These are phyloP conservation scores for Hydractinia symbiolongicarpus DNA, from an alignment of 30 jellyfish, hydroid and myxozoan species.

Conservation along the genomic window DNA sequence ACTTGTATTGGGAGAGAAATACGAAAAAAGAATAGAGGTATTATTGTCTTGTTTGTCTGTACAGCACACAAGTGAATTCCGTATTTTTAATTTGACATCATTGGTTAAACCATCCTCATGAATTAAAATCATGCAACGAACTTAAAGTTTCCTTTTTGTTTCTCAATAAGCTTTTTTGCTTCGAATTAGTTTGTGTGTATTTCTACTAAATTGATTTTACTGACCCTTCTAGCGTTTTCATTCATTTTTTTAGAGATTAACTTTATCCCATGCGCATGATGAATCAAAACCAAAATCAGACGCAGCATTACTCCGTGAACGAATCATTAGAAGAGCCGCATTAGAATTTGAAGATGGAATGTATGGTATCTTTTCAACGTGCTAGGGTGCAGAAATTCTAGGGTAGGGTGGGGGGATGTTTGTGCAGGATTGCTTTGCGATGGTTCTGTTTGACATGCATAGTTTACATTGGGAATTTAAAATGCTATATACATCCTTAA, in stretches of 20 bases:
- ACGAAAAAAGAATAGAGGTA: constrained; percentile 92
- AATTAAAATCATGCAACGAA: neutral
- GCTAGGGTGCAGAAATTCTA: neutral
- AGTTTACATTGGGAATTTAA: too few species aligned
- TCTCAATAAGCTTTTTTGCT: neutral
- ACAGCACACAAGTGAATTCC: neutral
- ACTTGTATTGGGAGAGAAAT: constrained; percentile 59
- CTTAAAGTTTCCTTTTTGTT: neutral
- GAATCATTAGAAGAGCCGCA: constrained; percentile 91
- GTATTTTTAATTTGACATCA: neutral
- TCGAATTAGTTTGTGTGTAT: neutral
- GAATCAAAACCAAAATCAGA: constrained; percentile 51
- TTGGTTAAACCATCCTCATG: neutral
- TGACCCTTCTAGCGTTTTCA: neutral
- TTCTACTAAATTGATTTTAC: neutral
- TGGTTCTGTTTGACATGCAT: too few species aligned
- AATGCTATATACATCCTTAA: neutral
- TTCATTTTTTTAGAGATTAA: constrained; percentile 6
- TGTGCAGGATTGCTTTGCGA: too few species aligned
- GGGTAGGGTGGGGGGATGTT: too few species aligned
- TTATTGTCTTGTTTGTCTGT: neutral
- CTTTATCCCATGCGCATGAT: neutral
- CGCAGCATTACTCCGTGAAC: constrained; percentile 79
- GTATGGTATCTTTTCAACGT: constrained; percentile 80
- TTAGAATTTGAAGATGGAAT: constrained; percentile 82